Evolutionary conservation across 2,797 vertebrate genomes (phyloP), one percentile per base, ranked within the genome.

Genomic region (Lophotriccus pileatus): DNA sequence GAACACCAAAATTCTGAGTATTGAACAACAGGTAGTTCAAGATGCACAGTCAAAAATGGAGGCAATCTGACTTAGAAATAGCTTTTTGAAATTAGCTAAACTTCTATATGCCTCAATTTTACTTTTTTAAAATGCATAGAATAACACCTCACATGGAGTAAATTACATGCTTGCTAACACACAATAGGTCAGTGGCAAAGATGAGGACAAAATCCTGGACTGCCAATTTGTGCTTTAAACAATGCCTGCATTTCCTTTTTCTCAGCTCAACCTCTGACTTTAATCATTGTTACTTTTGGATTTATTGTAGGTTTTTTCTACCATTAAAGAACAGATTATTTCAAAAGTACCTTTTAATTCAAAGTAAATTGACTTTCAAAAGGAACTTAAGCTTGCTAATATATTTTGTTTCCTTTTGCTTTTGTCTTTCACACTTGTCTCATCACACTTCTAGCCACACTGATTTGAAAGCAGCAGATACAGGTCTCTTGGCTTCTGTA

Each of bases 1-100:
- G 86, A 93, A 87, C 24, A 69, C 49, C 21, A 70, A 72, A 74
- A 77, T 66, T 92, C 46, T 80, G 64, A 87, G 47, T 74, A 49
- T 37, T 59, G 52, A 95, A 80, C 59, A 90, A 91, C n/a, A 94
- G 74, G 44, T 87, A 58, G 28, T 69, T 92, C 44, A 87, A 75
- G 62, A n/a, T 75, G 16, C 44, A 72, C 14, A 69, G 68, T 72
- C 37, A 89, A 85, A 82, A 94, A 50, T 37, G 8, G 41, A 85
- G 43, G 46, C 28, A 91, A 39, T 58, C 24, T 67, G 41, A 76
- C 55, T 73, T 62, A 39, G 41, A 84, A 96, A 84, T 8, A 63
- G n/a, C 41, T 75, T 92, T 87, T 60, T 77, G 20, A 87, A 95
- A 90, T 55, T 52, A 55, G 4, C 9, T 83, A 55, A 70, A 83